Evolutionary conservation across 2,888 invertebrate genomes (phyloP), one percentile per base, ranked within the genome.

Genomic region (Graphium colonna): DNA sequence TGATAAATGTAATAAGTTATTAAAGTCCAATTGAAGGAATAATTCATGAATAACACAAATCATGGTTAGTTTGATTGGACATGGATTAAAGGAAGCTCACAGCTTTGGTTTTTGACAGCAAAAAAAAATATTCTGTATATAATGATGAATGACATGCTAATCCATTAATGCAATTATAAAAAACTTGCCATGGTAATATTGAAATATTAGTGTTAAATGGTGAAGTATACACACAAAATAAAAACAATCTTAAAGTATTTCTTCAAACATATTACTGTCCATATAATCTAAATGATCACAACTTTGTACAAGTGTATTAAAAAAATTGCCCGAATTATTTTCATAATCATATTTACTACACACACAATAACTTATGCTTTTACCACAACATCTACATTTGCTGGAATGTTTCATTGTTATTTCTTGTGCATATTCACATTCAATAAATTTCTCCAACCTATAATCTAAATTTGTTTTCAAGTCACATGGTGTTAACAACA

Each of bases 191-290:
- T n/a, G n/a, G n/a, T n/a, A n/a, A n/a, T n/a, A n/a, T n/a, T n/a
- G n/a, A n/a, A n/a, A n/a, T n/a, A n/a, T n/a, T n/a, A n/a, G n/a
- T n/a, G n/a, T 39, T 13, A n/a, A 12, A 39, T 39, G 2, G 3
- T 26, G 5, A 40, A 10, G 16, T 1, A 40, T 17, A 21, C 7
- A 42, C 10, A 16, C 15, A 36, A 36, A 52, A 52, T 18, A 3
- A 21, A 46, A 52, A 52, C 10, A 17, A 16, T 1, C 10, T 16
- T 26, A 65, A 42, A 56, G 50, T 28, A 54, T 46, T 59, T 76
- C 75, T 66, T 79, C 72, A 80, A 90, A 90, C 60, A 90, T 75
- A 66, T 76, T 81, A 57, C 76, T 75, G 55, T 84, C 80, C 81
- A 85, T 82, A 63, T 73, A 81, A 73, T 85, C 85, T 59, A 77